Conservation (phyloP, 2,797 vertebrate genomes). For the Euphonia xanthogaster region DNA sequence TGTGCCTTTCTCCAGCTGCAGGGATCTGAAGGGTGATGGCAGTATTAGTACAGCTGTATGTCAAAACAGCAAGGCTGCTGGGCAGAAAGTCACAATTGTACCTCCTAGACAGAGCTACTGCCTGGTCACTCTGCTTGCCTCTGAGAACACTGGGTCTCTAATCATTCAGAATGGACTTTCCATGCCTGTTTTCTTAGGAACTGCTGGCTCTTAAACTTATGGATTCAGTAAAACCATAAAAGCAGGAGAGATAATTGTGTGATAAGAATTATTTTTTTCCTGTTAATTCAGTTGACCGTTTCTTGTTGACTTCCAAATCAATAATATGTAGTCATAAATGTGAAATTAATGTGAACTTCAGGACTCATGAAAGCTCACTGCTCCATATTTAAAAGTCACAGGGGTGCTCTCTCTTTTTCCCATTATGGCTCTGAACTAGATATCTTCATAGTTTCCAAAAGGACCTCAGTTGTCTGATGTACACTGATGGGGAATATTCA, state of each 20-base stretch:
- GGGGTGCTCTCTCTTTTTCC: neutral
- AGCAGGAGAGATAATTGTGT: neutral
- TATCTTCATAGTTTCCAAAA: neutral
- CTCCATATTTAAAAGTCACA: neutral
- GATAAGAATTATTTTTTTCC: neutral
- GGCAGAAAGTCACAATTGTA: neutral
- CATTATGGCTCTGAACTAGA: neutral
- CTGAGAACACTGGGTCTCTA: neutral
- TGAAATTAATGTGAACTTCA: neutral
- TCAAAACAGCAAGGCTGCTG: neutral
- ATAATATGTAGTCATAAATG: neutral
- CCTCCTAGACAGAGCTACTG: neutral
- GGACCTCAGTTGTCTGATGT: neutral
- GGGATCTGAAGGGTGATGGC: neutral
- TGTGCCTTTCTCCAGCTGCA: conserved; percentile 3
- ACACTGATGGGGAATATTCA: neutral
- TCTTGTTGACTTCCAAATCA: neutral
- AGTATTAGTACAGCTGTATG: neutral
- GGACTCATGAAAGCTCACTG: neutral
- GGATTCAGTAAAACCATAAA: neutral
- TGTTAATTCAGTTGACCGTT: neutral
- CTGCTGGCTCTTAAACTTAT: neutral
- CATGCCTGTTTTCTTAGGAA: neutral
- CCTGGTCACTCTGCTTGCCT: neutral
- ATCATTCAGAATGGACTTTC: neutral